Evolutionary conservation across 2,113 vertebrate genomes (phyloP).

Genomic region (Cettia cetti): DNA sequence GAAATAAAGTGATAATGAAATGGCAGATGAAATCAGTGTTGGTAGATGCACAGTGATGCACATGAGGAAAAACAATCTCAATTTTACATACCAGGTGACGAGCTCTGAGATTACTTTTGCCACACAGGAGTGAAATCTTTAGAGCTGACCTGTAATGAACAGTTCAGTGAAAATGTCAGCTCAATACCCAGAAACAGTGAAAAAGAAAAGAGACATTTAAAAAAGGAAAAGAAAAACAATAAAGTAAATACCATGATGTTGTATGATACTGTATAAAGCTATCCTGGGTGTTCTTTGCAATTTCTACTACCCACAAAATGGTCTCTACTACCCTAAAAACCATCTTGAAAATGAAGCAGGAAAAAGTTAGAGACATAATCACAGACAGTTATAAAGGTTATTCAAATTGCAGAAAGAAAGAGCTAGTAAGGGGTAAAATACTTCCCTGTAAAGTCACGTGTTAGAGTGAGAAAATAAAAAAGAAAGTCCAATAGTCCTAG

Average conservation of each 20-base stretch:
- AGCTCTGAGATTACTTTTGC: slow-evolving; percentile 18
- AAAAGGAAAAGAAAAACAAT: not conserved
- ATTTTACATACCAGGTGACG: not conserved
- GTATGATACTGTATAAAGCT: not conserved
- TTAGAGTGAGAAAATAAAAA: not conserved
- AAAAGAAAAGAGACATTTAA: not conserved
- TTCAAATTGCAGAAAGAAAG: not conserved
- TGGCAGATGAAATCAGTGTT: not conserved
- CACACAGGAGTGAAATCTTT: not conserved
- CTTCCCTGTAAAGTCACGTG: not conserved
- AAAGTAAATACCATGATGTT: not conserved
- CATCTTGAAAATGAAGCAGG: not conserved
- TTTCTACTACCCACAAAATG: not conserved
- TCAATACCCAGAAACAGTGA: not conserved
- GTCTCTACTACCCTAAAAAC: no score
- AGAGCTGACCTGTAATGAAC: not conserved
- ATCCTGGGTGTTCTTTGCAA: not conserved
- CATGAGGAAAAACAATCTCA: not conserved
- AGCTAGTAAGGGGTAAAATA: not conserved
- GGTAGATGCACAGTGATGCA: not conserved
- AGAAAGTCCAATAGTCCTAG: not conserved
- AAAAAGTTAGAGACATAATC: not conserved
- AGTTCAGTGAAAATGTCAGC: slow-evolving; percentile 10
- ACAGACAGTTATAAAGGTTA: not conserved
- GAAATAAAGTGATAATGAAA: slow-evolving; percentile 36